Evolutionary conservation across 2,113 vertebrate genomes (phyloP), one percentile per base, ranked within the genome.

Genomic region (Xyrauchen texanus): DNA sequence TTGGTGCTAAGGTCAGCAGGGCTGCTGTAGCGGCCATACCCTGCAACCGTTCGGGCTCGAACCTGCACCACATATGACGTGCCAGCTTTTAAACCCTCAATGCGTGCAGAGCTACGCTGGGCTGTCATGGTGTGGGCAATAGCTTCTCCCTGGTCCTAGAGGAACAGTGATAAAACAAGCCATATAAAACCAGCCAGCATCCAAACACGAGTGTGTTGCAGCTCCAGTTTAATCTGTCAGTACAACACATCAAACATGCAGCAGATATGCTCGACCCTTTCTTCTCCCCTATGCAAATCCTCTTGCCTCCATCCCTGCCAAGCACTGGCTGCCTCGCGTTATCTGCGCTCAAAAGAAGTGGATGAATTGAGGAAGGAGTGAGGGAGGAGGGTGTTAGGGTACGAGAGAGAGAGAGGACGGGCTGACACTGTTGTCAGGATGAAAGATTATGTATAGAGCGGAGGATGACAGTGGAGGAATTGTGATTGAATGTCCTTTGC

Each of bases 61-160:
- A 99, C 97, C 89, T 99, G 97, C n/a, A 99, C 95, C 87, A 97
- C 94, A 0, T 99, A 99, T 4, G 93, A 91, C 0, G 96, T 94
- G 0, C 95, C 94, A 0, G 96, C 88, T 87, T 95, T 94, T 65
- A 99, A 92, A 67, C 97, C 97, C 0, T 98, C 97, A 47, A 99
- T 92, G 52, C 95, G 94, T 15, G 98, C 96, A 0, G 93, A 95
- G 88, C 95, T 98, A 80, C 95, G 93, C 93, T 99, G 97, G 85
- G 97, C 97, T 68, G 97, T 99, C 91, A 99, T 96, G 0, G 97
- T 99, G 86, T 97, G 97, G 70, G 97, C 94, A 0, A 98, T 98
- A 81, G 95, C 95, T 68, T 97, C 93, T 4, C 90, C 91, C 62
- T 93, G 92, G 85, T 92, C 92, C 93, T 94, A 80, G 34, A 77